Evolutionary conservation across 2,888 invertebrate species (phyloP), one percentile per base, ranked within the genome.

Genomic region (Metalampra italica): DNA sequence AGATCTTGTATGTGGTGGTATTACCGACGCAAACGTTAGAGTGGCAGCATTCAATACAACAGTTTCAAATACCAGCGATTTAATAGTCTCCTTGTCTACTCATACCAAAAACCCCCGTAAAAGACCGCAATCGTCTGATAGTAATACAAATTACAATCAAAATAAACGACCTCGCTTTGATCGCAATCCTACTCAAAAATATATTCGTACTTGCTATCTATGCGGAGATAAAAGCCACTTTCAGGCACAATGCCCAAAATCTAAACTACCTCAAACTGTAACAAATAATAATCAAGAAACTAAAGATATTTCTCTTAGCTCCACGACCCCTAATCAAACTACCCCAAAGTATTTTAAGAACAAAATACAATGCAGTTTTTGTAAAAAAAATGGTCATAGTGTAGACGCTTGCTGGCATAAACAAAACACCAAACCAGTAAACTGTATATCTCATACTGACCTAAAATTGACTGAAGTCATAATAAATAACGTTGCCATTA

Each of bases 21-120:
- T 64, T 30, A 29, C 9, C 4, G 63, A 67, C 30, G 39, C 46
- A 1, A 53, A 51, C 49, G 54, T 64, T 3, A 54, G 44, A 50
- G 58, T 64, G 56, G 62, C 62, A 3, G 53, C 56, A 9, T 52
- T 56, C 2, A 63, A 67, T 37, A 65, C 55, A 39, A 30, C 15
- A 36, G 55, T 59, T 4, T 51, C 13, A 3, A 56, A 54, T 1
- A 56, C 60, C 0, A n/a, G n/a, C n/a, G n/a, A n/a, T n/a, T n/a
- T n/a, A 13, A 22, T 64, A 2, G 60, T 68, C 8, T 29, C 62
- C 1, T 41, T 62, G 9, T 54, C 64, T 15, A 46, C 62, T 0
- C n/a, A n/a, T n/a, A 9, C 50, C 13, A 51, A 39, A 34, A 60
- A 55, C n/a, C n/a, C n/a, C n/a, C n/a, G n/a, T n/a, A n/a, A n/a